A percentile compares a stretch with the other conserved stretches of the same genome.
Conservation (phyloP, 2,888 invertebrate genomes). For the Linnaemya tessellans region DNA sequence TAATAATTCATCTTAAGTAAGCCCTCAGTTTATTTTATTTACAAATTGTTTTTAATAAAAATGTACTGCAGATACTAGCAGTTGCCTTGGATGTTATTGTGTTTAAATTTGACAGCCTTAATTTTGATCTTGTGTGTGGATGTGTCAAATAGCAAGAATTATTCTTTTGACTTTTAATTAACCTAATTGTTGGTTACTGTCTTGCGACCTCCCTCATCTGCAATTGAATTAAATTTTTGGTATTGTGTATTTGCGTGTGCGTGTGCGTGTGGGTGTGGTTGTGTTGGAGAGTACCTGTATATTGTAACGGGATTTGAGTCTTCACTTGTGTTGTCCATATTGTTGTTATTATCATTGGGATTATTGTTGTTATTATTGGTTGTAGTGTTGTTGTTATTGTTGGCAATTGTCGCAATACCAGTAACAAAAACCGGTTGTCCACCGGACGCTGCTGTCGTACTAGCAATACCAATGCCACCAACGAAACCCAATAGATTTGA, state of each 20-base stretch:
- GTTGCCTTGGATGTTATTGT: neutral
- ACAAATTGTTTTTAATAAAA: neutral
- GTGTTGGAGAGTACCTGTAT: constrained; percentile 87
- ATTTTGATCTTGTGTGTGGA: neutral
- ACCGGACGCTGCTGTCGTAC: constrained; percentile 58
- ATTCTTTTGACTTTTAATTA: constrained; percentile 41
- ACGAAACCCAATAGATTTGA: constrained; percentile 70
- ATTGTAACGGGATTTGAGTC: constrained; percentile 94
- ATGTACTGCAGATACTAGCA: neutral
- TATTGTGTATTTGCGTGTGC: neutral
- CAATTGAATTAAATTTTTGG: constrained; percentile 24
- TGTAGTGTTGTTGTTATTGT: constrained; percentile 52
- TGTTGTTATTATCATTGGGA: constrained; percentile 87
- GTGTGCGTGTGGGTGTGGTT: constrained; percentile 3
- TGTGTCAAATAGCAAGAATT: neutral
- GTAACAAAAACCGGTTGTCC: constrained; percentile 67
- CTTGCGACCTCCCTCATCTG: neutral
- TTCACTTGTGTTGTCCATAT: constrained; percentile 92
- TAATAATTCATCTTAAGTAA: neutral
- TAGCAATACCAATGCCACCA: constrained; percentile 73
- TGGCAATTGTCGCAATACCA: constrained; percentile 54
- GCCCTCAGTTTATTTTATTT: too few relatives aligned
- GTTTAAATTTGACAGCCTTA: neutral
- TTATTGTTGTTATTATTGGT: constrained; percentile 75
- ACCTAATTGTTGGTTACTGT: constrained; percentile 26